phyloP scores from a whole-genome alignment of 2,113 vertebrate genomes.

The Proterorhinus semilunaris region DNA sequence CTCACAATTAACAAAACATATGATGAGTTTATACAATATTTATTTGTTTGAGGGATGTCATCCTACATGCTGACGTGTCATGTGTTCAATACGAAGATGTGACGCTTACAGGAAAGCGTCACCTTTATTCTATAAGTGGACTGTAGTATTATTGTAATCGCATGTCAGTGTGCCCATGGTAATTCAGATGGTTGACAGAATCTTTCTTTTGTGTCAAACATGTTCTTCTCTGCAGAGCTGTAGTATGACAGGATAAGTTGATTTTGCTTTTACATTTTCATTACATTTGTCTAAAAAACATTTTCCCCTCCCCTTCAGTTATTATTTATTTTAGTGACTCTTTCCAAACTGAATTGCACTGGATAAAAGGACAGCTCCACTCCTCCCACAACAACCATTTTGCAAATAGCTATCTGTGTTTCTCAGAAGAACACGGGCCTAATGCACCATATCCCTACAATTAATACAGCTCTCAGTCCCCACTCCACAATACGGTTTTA shows the following conservation, averaged over 20 bases:
- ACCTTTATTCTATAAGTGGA: too few relatives aligned
- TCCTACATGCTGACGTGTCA: too few relatives aligned
- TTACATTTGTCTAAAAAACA: constrained; percentile 42
- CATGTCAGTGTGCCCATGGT: too few relatives aligned
- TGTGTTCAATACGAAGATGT: too few relatives aligned
- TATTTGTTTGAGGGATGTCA: too few relatives aligned
- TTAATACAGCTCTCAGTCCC: constrained; percentile 46
- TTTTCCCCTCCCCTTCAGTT: constrained; percentile 30
- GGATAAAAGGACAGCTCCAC: constrained; percentile 26
- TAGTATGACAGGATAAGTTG: too few relatives aligned
- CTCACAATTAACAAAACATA: background rate
- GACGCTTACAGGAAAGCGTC: too few relatives aligned
- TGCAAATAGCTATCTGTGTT: constrained; percentile 31
- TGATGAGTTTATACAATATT: too few relatives aligned
- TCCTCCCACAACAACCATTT: constrained; percentile 45
- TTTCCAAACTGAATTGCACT: constrained; percentile 31
- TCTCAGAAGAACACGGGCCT: constrained; percentile 44
- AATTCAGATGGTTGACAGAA: too few relatives aligned
- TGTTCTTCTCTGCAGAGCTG: too few relatives aligned
- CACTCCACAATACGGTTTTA: constrained; percentile 23
- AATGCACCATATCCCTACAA: constrained; percentile 53
- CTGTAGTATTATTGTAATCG: too few relatives aligned
- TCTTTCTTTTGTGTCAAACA: too few relatives aligned
- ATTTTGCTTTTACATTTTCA: constrained; percentile 11
- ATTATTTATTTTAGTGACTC: constrained; percentile 21